Base-by-base conservation (phyloP, 2,888 invertebrate genomes). In the Amblyjoppa proteus region DNA sequence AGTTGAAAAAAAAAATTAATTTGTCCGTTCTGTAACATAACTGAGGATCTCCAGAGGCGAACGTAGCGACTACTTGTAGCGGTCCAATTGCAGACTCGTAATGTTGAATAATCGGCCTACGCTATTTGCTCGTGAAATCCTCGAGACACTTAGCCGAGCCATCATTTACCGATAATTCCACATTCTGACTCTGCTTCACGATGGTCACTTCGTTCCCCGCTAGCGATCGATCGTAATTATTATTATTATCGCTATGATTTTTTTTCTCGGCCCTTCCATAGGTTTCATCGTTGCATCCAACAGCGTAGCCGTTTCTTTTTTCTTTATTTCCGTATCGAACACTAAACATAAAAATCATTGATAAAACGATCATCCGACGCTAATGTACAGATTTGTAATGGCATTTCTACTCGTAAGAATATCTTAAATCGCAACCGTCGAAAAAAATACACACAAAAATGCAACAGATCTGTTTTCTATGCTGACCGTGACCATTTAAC, bases 351-450 rank as follows among this genome's bases (percentile, higher is more conserved):
- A 66, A 66, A 78, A 74, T 82, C 38, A 81, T 71, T 76, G 76
- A 82, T 74, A 85, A 28, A 61, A 38, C 84, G 64, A 69, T 77
- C 85, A 87, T 77, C 85, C 11, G 85, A 88, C 86, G 88, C 88
- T 90, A 89, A 88, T 91, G 89, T 91, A 91, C 90, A 91, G 88
- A 88, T 89, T 90, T 89, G 88, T 88, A 89, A 91, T 88, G 78
- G 89, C 83, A 87, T 88, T 87, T 84, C 82, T 88, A 87, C 81
- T 73, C 51, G 73, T 84, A 87, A 79, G 78, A 84, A 70, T 81
- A 81, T 74, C 45, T 74, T 51, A 77, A 78, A 69, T 61, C 56
- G 75, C 85, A 82, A 28, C 56, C 74, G 49, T 73, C 38, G 58
- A 70, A 61, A 56, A 78, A 71, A 11, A 68, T 76, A 73, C 2